These are phyloP conservation scores for Hemitrygon akajei DNA, from an alignment of 2,797 vertebrate species.

Conservation along the genomic window DNA sequence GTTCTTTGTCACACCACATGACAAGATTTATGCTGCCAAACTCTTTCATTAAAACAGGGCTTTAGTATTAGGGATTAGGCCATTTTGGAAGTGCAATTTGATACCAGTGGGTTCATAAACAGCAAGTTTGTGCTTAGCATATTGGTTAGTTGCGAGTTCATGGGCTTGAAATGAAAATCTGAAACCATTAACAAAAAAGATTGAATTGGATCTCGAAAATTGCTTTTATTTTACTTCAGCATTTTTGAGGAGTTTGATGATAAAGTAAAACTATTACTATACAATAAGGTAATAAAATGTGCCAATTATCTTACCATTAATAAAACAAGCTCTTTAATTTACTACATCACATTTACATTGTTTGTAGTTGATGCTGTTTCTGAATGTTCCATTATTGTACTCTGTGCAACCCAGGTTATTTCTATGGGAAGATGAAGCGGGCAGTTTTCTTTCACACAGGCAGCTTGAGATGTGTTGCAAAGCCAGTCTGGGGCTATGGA, in stretches of 20 bases:
- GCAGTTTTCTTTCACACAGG: not conserved
- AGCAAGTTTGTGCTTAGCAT: too few relatives aligned
- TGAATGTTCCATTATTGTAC: not conserved
- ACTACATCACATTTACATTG: not conserved
- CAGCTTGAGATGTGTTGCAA: too few relatives aligned
- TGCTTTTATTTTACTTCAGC: not conserved
- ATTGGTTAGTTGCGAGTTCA: too few relatives aligned
- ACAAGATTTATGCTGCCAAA: too few relatives aligned
- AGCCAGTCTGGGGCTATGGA: too few relatives aligned
- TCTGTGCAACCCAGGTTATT: not conserved
- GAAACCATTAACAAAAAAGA: not conserved
- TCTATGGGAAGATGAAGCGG: not conserved
- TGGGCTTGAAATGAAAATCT: too few relatives aligned
- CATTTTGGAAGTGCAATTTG: too few relatives aligned
- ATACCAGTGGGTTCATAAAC: too few relatives aligned
- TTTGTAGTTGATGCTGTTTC: conserved; percentile 2
- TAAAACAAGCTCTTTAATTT: not conserved
- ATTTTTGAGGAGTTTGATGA: conserved; percentile 1
- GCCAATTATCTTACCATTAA: too few relatives aligned
- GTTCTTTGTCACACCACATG: too few relatives aligned
- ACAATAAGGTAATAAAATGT: not conserved
- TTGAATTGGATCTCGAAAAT: not conserved
- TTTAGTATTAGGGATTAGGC: too few relatives aligned
- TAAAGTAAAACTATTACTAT: not conserved
- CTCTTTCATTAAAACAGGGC: too few relatives aligned